Conservation (phyloP, 2,113 vertebrate genomes). For the Prochilodus magdalenae region DNA sequence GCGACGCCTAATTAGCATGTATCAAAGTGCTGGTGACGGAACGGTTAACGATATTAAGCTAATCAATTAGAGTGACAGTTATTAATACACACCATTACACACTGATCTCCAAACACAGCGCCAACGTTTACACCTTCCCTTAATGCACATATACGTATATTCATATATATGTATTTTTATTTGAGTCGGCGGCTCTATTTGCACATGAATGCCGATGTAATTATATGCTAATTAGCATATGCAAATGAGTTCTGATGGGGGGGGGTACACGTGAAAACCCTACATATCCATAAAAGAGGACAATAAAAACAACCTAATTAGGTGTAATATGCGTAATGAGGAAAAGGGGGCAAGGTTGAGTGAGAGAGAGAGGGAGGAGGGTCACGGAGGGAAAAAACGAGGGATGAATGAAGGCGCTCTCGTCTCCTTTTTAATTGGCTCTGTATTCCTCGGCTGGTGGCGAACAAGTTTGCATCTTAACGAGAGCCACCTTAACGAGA, state of each 20-base stretch:
- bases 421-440: slow-evolving; percentile 36
- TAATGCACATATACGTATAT: slow-evolving; percentile 62
- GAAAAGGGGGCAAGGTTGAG: slow-evolving; percentile 43
- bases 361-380: not conserved
- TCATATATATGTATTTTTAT: slow-evolving; percentile 71
- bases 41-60: slow-evolving; percentile 68
- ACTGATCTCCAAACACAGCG: slow-evolving; percentile 73
- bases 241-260: slow-evolving; percentile 73
- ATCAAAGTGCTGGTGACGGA: slow-evolving; percentile 65
- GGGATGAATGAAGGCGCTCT: slow-evolving; percentile 43
- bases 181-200: slow-evolving; percentile 66
- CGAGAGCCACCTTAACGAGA: not conserved
- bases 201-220: slow-evolving; percentile 79
- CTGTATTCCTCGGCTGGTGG: slow-evolving; percentile 9
- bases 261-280: slow-evolving; percentile 22
- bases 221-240: slow-evolving; percentile 78
- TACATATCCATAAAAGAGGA: slow-evolving; percentile 59
- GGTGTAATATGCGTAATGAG: slow-evolving; percentile 64
- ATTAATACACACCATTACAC: slow-evolving; percentile 73
- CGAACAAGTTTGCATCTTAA: slow-evolving; percentile 9
- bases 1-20: slow-evolving; percentile 71
- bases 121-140: slow-evolving; percentile 59
- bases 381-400: not conserved
- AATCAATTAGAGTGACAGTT: slow-evolving; percentile 70
- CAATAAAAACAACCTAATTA: slow-evolving; percentile 70